These are phyloP conservation scores for Himantopus leucocephalus DNA, from an alignment of 2,113 vertebrate species.

Conservation along the genomic window DNA sequence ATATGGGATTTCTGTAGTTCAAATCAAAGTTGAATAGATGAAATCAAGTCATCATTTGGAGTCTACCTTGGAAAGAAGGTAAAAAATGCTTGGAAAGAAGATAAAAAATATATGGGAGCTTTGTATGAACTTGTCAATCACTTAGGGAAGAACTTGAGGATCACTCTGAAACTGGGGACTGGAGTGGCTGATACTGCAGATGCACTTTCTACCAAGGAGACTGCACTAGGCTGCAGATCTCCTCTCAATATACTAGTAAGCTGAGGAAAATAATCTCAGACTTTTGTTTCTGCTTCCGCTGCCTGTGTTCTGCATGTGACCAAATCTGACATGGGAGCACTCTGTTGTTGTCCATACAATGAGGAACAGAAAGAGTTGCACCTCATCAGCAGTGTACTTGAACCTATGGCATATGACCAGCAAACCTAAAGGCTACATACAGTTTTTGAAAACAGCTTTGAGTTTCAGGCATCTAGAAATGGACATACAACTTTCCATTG, in stretches of 20 bases:
- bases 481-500: background rate
- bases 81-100: background rate
- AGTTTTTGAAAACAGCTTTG: background rate
- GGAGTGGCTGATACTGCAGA: background rate
- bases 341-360: background rate
- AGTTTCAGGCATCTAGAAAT: background rate
- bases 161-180: background rate
- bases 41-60: background rate
- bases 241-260: background rate
- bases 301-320: background rate
- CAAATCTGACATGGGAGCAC: accelerated
- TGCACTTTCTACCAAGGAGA: background rate
- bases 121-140: background rate
- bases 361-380: background rate
- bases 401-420: background rate
- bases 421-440: background rate
- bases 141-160: background rate
- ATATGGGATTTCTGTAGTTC: background rate
- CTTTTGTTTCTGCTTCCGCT: background rate
- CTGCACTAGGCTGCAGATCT: background rate
- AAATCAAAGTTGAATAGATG: background rate
- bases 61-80: background rate
- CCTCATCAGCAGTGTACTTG: background rate
- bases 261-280: background rate
- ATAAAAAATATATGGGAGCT: background rate